phyloP scores from a whole-genome alignment of 2,797 vertebrate genomes.

The Anguilla pacifica region DNA sequence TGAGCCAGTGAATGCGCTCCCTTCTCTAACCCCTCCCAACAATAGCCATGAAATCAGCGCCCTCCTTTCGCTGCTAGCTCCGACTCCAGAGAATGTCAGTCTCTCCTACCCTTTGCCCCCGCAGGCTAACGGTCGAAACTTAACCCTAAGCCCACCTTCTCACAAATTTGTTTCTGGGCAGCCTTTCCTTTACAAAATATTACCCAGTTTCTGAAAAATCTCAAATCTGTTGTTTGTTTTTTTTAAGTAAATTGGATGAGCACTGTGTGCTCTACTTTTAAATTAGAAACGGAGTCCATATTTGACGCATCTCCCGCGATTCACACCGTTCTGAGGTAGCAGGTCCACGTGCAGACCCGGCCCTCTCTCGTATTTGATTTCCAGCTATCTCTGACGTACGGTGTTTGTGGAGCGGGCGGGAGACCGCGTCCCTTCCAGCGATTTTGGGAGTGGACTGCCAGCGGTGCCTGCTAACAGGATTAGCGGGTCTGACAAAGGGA shows the following conservation, averaged over 20 bases:
- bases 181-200: no score
- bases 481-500: slow-evolving; percentile 78
- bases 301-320: no score
- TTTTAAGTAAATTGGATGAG: not conserved
- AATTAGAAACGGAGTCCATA: not conserved
- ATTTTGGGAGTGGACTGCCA: slow-evolving; percentile 61
- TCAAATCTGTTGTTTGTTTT: not conserved
- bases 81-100: slow-evolving; percentile 77
- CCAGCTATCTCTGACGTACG: slow-evolving; percentile 15
- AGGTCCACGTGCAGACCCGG: not conserved
- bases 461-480: slow-evolving; percentile 82
- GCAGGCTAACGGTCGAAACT: not conserved
- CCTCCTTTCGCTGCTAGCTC: slow-evolving; percentile 70
- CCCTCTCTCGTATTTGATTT: not conserved
- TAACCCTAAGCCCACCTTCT: no score
- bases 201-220: not conserved
- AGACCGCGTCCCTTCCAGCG: not conserved
- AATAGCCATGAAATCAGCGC: slow-evolving; percentile 89
- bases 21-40: slow-evolving; percentile 80
- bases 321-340: no score
- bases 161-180: slow-evolving; percentile 32
- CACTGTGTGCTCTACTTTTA: not conserved
- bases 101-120: slow-evolving; percentile 79
- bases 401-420: slow-evolving; percentile 17
- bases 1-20: slow-evolving; percentile 83